Conservation (phyloP, 1,140 invertebrate genomes). For the Arion vulgaris region DNA sequence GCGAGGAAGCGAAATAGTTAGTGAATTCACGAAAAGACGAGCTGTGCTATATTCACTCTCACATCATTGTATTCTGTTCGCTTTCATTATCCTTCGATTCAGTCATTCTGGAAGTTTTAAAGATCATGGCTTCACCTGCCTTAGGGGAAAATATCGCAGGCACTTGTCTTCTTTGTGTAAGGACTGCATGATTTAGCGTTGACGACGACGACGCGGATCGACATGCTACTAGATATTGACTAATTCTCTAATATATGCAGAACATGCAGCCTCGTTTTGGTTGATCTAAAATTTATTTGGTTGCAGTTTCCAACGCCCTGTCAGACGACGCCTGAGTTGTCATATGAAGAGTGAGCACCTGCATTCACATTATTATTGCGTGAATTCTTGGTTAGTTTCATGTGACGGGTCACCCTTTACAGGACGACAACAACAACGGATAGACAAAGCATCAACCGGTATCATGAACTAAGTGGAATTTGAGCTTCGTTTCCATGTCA, state of each 20-base stretch:
- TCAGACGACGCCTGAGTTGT: neutral
- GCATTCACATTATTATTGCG: neutral
- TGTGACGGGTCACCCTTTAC: too few relatives aligned
- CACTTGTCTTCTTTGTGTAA: neutral
- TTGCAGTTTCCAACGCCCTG: slow-evolving; percentile 17
- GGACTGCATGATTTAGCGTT: neutral
- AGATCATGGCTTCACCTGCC: neutral
- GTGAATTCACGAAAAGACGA: neutral
- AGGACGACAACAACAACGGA: neutral
- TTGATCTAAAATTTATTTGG: neutral
- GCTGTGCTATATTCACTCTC: neutral
- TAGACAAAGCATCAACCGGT: neutral
- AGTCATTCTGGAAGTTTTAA: neutral
- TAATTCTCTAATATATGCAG: neutral
- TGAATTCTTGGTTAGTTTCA: neutral
- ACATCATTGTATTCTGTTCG: neutral
- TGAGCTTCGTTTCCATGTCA: neutral
- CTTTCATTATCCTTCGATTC: neutral
- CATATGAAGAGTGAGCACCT: neutral
- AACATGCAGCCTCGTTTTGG: slow-evolving; percentile 12
- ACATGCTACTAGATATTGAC: slow-evolving; percentile 4
- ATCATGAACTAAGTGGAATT: neutral
- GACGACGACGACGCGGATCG: neutral
- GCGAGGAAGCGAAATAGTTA: neutral
- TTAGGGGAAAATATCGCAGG: neutral